Base-by-base conservation (phyloP, 2,113 vertebrate species). In the Beaufortia kweichowensis region DNA sequence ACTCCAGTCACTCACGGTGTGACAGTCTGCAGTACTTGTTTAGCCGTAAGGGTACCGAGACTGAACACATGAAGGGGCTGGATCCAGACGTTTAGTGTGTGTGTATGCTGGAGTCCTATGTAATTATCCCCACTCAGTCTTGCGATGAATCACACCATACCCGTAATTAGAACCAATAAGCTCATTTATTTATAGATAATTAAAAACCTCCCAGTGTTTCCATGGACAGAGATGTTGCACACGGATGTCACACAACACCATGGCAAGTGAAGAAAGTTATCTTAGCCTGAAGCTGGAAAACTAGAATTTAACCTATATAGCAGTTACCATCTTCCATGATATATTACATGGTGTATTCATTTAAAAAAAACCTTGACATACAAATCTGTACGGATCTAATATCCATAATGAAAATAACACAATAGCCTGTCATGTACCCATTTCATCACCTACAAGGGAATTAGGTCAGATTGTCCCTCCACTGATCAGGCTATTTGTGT, bases 131-230 rank as follows among this genome's bases (percentile, higher is more conserved):
- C 57, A 73, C 77, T 81, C 59, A 65, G 74, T 67, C 60, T 79
- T 76, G 78, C 55, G 57, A 82, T 81, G 82, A 86, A 83, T 85
- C 78, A 82, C 76, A 59, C 80, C 77, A 75, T 50, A 81, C 73
- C 80, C 59, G 64, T 82, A 78, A 85, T 87, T 84, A 87, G 79
- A 82, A 68, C 78, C 78, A 85, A 86, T 86, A 83, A 81, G 75
- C 80, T 78, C 46, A 82, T 82, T 83, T 85, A 86, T 87, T 87
- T 83, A 84, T 82, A 83, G 84, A 84, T 76, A 48, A 86, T 87
- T 84, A 78, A 75, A 82, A 87, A 79, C 68, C 66, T 81, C 74
- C 68, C 66, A 53, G 74, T 41, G 26, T 77, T 72, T 50, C 24
- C 61, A 60, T 69, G 65, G 53, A 79, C 39, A 75, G 39, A 28